Conservation (phyloP, 1,140 invertebrate species). For the Caenorhabditis briggsae region DNA sequence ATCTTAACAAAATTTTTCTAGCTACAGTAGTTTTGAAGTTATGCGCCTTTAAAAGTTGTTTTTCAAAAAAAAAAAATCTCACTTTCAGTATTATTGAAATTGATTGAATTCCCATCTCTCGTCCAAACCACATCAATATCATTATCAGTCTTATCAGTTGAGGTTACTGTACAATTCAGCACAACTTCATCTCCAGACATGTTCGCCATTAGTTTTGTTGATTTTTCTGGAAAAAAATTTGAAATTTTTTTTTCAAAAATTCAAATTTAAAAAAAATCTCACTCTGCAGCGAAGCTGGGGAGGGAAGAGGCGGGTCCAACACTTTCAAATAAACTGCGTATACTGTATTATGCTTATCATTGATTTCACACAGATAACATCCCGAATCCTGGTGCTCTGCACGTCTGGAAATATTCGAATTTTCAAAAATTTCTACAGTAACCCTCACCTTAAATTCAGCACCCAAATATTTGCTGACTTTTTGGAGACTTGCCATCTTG, state of each 20-base stretch:
- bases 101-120: conserved; percentile 59
- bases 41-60: too few species aligned
- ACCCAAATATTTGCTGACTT: conserved; percentile 66
- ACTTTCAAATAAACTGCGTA: conserved; percentile 67
- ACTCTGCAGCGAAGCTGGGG: conserved; percentile 27
- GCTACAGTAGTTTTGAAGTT: too few species aligned
- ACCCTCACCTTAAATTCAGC: conserved; percentile 62
- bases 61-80: too few species aligned
- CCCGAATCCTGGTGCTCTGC: conserved; percentile 59
- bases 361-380: conserved; percentile 67
- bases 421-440: neutral
- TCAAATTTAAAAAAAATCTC: conserved; percentile 41
- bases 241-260: neutral
- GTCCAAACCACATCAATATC: conserved; percentile 62
- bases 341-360: conserved; percentile 64
- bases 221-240: conserved; percentile 59
- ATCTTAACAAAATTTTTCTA: too few species aligned
- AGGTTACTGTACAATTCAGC: conserved; percentile 64
- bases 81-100: conserved; percentile 63
- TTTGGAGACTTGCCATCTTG: conserved; percentile 66
- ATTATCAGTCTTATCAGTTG: conserved; percentile 41
- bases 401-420: conserved; percentile 53
- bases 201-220: conserved; percentile 61
- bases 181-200: conserved; percentile 66
- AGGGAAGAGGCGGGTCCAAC: conserved; percentile 28